Percentiles rank a stretch among this genome's conserved stretches.
phyloP scores from a whole-genome alignment of 64 coral and sea anemone genomes.

The Orbicella faveolata region DNA sequence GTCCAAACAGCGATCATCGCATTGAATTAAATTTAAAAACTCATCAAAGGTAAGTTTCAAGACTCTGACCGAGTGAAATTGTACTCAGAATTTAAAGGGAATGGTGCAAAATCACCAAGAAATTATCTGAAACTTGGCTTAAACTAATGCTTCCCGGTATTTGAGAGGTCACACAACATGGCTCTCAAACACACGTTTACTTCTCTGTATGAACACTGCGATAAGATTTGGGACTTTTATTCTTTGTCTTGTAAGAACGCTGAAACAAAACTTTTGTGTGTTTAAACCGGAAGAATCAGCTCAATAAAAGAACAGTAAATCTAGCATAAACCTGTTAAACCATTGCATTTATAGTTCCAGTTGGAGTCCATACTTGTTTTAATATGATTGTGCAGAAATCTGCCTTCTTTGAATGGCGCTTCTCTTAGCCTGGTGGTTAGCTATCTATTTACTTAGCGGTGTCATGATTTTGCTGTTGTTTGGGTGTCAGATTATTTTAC shows the following conservation, averaged over 20 bases:
- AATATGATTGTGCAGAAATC: too few relatives aligned
- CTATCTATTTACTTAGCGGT: too few relatives aligned
- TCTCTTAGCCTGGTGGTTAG: too few relatives aligned
- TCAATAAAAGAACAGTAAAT: too few relatives aligned
- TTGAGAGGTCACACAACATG: neutral
- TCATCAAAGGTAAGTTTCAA: slow-evolving; percentile 60
- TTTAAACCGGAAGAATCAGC: neutral
- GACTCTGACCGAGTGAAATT: neutral
- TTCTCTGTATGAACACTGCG: neutral
- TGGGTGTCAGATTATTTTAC: too few relatives aligned
- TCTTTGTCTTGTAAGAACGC: neutral
- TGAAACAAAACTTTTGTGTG: neutral
- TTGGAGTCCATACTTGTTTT: too few relatives aligned
- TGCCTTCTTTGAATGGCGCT: too few relatives aligned
- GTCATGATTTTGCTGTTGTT: too few relatives aligned
- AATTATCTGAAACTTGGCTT: neutral
- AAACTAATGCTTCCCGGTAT: neutral
- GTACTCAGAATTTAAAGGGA: neutral
- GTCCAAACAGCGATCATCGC: slow-evolving; percentile 18
- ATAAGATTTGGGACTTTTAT: neutral
- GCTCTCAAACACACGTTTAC: neutral
- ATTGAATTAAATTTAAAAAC: slow-evolving; percentile 79
- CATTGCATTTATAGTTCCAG: too few relatives aligned
- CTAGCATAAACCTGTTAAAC: too few relatives aligned
- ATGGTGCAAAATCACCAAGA: neutral